Conservation (phyloP, 1,140 invertebrate genomes). For the Drosophila repleta region DNA sequence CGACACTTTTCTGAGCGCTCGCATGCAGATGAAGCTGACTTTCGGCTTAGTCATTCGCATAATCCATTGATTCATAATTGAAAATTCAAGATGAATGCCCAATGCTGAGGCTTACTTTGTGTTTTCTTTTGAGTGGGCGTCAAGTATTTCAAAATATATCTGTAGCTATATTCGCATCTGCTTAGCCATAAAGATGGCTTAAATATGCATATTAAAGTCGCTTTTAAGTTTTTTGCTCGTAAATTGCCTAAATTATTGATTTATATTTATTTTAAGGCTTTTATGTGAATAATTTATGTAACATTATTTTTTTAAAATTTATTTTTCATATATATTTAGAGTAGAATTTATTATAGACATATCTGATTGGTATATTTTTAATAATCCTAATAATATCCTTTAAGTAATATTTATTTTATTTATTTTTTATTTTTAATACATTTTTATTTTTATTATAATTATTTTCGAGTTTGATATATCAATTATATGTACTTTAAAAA, state of each 20-base stretch:
- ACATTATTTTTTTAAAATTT: neutral
- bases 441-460: neutral
- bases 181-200: neutral
- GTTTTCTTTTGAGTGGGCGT: conserved; percentile 10
- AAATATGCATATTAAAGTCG: neutral
- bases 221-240: neutral
- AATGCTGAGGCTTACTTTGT: neutral
- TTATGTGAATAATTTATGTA: neutral
- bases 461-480: no score
- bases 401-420: no score
- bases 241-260: neutral
- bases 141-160: no score
- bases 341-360: neutral
- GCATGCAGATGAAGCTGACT: conserved; percentile 7
- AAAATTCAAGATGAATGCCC: conserved; percentile 19
- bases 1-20: conserved; percentile 29
- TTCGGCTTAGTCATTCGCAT: conserved; percentile 5
- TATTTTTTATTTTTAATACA: no score
- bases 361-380: no score
- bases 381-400: no score
- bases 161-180: conserved; percentile 8
- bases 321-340: neutral
- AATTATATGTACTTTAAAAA: neutral
- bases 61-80: conserved; percentile 24
- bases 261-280: neutral